These are phyloP conservation scores for Lasiurus cinereus DNA, from an alignment of 2,113 vertebrate genomes.

Conservation along the genomic window DNA sequence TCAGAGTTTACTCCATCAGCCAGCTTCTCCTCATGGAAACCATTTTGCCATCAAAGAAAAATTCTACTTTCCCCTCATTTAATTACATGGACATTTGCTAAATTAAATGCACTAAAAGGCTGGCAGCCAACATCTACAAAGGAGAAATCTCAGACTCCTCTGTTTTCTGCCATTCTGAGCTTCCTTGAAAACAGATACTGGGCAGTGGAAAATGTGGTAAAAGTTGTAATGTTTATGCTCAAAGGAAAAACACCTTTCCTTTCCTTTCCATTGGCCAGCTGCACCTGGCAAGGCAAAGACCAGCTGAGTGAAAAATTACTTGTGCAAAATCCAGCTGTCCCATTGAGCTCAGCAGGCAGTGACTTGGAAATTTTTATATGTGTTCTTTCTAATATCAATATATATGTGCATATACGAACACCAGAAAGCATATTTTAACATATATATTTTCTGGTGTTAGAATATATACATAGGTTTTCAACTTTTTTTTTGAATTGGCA, in stretches of 20 bases:
- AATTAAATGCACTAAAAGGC: slow-evolving; percentile 74
- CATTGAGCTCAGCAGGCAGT: background rate
- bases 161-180: slow-evolving; percentile 62
- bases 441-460: background rate
- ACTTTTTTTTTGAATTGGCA: slow-evolving; percentile 1
- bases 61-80: slow-evolving; percentile 59
- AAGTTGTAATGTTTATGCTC: slow-evolving; percentile 59
- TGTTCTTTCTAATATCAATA: background rate
- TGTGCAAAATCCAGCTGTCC: slow-evolving; percentile 47
- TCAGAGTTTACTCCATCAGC: background rate
- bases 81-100: slow-evolving; percentile 72
- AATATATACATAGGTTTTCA: background rate
- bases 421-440: background rate
- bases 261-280: slow-evolving; percentile 71
- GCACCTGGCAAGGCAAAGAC: slow-evolving; percentile 68
- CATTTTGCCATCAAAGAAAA: slow-evolving; percentile 78
- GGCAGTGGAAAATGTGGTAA: slow-evolving; percentile 77
- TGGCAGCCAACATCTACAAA: slow-evolving; percentile 76
- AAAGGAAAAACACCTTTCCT: slow-evolving; percentile 80
- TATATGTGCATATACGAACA: background rate
- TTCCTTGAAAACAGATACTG: slow-evolving; percentile 78
- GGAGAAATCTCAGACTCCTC: slow-evolving; percentile 63
- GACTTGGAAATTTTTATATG: background rate
- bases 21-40: slow-evolving; percentile 71
- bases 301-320: slow-evolving; percentile 67